Base-by-base conservation (phyloP, 2,797 vertebrate genomes). In the Gila robusta region DNA sequence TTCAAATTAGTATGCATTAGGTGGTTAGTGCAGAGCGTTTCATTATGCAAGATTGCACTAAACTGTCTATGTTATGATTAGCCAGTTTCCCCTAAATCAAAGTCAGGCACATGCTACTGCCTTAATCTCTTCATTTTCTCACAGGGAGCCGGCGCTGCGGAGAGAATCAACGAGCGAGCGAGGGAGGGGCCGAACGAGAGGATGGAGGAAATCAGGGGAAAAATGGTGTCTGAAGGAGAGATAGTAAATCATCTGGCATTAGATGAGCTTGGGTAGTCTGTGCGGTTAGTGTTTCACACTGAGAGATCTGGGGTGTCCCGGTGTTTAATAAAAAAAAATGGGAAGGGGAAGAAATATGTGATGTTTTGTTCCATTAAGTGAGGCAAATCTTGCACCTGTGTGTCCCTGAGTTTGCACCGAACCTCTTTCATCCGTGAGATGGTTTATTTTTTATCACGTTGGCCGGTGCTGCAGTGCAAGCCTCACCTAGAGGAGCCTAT, bases 401-500 rank as follows among this genome's bases (percentile, higher is more conserved):
- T 83, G 72, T 90, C 82, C 37, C 91, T 90, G 87, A 91, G 90
- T 94, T 89, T 93, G 91, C 91, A 87, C 88, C 79, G 88, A 88
- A 87, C 86, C 2, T 72, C 90, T 91, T 93, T 95, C 91, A 92
- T 95, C 92, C n/a, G n/a, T 87, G 93, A 90, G 91, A 92, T 89
- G 89, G 91, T 88, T 93, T 94, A 32, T 93, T 64, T 67, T 93
- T 32, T 80, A 92, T 93, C 49, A 21, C 83, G 21, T 71, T 79
- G 69, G 77, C 35, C 52, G 32, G 37, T 93, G 89, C 91, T 94
- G 93, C 79, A 86, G 92, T 91, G 91, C 93, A 91, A 49, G 92
- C 88, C 90, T 92, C 96, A 96, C 96, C 95, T 64, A 83, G 96
- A 96, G 96, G 93, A 94, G 93, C 91, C 94, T 94, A 96, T 96